phyloP scores from a whole-genome alignment of 2,113 vertebrate genomes.

The Apodemus sylvaticus region DNA sequence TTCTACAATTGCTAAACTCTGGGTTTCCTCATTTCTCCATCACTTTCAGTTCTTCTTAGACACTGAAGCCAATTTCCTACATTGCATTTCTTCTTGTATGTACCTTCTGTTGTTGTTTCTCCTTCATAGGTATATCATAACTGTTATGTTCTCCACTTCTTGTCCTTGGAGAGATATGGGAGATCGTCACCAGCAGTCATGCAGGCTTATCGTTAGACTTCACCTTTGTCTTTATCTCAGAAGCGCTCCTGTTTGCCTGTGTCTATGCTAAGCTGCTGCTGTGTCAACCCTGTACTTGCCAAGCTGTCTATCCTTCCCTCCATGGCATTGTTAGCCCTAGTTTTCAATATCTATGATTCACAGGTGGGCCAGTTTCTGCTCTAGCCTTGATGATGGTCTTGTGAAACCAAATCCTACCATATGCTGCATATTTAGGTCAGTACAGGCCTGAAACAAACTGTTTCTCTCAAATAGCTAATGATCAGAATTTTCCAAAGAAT shows the following conservation, averaged over 20 bases:
- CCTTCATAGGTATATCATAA: neutral
- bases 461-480: neutral
- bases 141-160: neutral
- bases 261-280: neutral
- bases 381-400: neutral
- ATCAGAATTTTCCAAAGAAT: neutral
- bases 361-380: neutral
- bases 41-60: neutral
- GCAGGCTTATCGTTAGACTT: neutral
- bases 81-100: neutral
- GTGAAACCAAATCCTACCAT: neutral
- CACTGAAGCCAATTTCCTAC: neutral
- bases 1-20: neutral
- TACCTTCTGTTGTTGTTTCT: neutral
- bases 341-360: neutral
- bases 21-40: neutral
- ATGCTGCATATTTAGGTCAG: neutral
- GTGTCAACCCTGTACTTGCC: rapidly evolving
- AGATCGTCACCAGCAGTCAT: rapidly evolving
- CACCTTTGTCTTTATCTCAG: neutral
- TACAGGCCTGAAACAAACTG: neutral
- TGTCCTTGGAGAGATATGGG: neutral
- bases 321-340: neutral
- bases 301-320: neutral
- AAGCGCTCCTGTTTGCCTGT: too few relatives aligned